These are phyloP conservation scores for Drosophila greeni DNA, from an alignment of 2,888 invertebrate genomes.

Conservation along the genomic window DNA sequence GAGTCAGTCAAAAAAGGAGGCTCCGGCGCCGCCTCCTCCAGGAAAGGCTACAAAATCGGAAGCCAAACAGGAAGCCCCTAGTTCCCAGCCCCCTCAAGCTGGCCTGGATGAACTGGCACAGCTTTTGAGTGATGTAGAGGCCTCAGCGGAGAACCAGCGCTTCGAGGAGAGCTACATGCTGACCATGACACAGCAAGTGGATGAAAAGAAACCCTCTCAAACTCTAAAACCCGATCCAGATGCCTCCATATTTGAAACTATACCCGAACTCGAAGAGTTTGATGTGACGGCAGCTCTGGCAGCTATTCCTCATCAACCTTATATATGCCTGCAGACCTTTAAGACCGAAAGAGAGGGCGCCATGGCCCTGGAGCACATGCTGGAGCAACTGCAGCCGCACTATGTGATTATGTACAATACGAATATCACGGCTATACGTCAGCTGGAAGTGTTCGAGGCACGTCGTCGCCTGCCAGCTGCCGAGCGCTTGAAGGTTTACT, in stretches of 20 bases:
- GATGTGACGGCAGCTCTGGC: constrained; percentile 82
- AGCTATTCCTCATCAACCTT: constrained; percentile 80
- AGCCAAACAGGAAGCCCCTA: background rate
- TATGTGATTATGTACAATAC: constrained; percentile 94
- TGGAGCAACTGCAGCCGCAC: constrained; percentile 85
- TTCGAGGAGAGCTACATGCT: constrained; percentile 85
- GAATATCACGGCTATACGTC: constrained; percentile 91
- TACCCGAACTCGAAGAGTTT: constrained; percentile 85
- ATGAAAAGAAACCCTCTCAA: background rate
- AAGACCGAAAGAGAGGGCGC: constrained; percentile 85
- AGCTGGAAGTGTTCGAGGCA: constrained; percentile 91
- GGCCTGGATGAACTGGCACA: constrained; percentile 70
- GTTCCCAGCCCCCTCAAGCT: constrained; percentile 6
- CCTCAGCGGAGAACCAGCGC: constrained; percentile 76
- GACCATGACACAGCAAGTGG: constrained; percentile 82
- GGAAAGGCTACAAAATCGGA: background rate
- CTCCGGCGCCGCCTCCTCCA: constrained; percentile 1
- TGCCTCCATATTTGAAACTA: constrained; percentile 81
- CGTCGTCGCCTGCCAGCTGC: constrained; percentile 80
- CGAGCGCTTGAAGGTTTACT: constrained; percentile 86
- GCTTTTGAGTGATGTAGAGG: constrained; percentile 68
- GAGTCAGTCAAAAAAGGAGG: constrained; percentile 43
- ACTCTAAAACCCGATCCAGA: constrained; percentile 41
- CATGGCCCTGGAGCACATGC: constrained; percentile 85
- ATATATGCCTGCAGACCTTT: constrained; percentile 88